Evolutionary conservation across 2,797 vertebrate species (phyloP).

Genomic region (Danionella dracula): DNA sequence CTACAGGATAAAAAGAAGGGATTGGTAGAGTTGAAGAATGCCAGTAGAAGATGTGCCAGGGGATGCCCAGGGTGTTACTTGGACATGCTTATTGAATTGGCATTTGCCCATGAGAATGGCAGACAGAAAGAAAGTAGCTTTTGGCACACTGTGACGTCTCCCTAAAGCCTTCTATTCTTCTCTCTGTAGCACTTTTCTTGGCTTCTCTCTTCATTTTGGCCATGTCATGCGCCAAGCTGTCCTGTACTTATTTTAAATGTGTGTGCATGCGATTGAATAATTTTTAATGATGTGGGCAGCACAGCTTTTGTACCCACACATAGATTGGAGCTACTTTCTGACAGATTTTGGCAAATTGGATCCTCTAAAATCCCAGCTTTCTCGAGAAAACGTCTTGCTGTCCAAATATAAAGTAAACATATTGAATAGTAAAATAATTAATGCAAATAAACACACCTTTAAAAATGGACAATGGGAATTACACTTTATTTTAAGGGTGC

Average conservation of each 20-base stretch:
- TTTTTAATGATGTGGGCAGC: neutral
- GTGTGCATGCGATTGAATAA: neutral
- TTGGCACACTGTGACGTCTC: neutral
- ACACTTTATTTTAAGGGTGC: too few species aligned
- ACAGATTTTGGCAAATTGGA: conserved; percentile 1
- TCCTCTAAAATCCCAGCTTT: neutral
- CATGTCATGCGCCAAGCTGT: neutral
- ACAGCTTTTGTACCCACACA: neutral
- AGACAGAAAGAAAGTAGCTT: conserved; percentile 21
- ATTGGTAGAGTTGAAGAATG: neutral
- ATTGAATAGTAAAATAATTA: too few species aligned
- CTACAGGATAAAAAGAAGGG: conserved; percentile 27
- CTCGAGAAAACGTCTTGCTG: too few species aligned
- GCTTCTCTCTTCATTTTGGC: neutral
- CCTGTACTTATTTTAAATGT: conserved; percentile 12
- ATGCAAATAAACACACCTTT: too few species aligned
- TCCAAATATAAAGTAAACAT: too few species aligned
- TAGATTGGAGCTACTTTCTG: neutral
- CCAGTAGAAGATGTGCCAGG: conserved; percentile 24
- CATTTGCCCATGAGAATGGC: conserved; percentile 19
- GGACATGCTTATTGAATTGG: conserved; percentile 28
- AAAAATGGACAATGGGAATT: too few species aligned
- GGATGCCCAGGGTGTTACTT: conserved; percentile 24
- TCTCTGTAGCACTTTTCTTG: neutral
- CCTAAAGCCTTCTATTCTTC: neutral